A percentile compares a stretch with the other conserved stretches of the same genome.
Conservation (phyloP, 2,113 vertebrate genomes). For the Gobio gobio region DNA sequence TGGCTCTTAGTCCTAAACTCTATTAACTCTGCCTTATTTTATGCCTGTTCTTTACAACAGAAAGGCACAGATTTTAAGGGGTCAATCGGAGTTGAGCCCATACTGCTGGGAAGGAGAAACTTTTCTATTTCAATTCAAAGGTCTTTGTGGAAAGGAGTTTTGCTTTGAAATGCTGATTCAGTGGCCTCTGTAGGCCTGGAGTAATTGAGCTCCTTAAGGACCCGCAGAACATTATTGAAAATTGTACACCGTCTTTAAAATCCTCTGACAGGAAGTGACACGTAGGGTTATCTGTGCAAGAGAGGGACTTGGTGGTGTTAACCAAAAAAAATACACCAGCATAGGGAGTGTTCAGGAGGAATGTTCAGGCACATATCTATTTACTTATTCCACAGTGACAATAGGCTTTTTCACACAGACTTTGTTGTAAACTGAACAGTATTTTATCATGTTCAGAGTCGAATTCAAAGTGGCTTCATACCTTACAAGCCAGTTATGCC, state of each 20-base stretch:
- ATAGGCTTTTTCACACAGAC: neutral
- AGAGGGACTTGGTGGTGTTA: neutral
- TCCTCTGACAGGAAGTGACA: conserved; percentile 14
- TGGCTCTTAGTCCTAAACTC: conserved; percentile 53
- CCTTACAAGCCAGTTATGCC: neutral
- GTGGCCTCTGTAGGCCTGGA: conserved; percentile 48
- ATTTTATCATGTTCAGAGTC: neutral
- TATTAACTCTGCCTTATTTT: conserved; percentile 60
- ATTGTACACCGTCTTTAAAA: neutral
- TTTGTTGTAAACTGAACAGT: neutral
- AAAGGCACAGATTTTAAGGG: conserved; percentile 37
- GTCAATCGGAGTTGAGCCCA: conserved; percentile 52
- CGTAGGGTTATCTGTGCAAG: neutral
- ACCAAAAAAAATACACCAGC: neutral
- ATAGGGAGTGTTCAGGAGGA: neutral
- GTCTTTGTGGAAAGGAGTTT: conserved; percentile 46
- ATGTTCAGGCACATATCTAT: neutral
- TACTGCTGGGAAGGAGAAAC: conserved; percentile 46
- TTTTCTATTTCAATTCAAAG: conserved; percentile 53
- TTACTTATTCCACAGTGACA: neutral
- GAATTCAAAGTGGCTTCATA: neutral
- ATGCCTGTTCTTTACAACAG: conserved; percentile 38
- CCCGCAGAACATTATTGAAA: conserved; percentile 9
- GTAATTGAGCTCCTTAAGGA: conserved; percentile 38
- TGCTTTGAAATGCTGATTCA: conserved; percentile 60